These are phyloP conservation scores for Gnathonemus longibarbis DNA, from an alignment of 2,113 vertebrate species.

Conservation along the genomic window DNA sequence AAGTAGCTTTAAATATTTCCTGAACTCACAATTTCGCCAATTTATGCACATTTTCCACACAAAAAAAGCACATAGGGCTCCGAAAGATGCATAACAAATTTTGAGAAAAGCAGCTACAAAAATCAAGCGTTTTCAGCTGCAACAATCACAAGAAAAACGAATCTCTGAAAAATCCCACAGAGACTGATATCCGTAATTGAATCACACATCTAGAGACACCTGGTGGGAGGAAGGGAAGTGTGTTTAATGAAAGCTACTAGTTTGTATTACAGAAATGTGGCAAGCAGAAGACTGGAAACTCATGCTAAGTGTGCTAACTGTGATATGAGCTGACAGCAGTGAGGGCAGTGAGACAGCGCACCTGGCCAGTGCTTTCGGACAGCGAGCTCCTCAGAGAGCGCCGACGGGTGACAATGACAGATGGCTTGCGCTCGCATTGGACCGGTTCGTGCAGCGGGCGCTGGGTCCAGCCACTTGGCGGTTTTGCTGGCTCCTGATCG, in stretches of 20 bases:
- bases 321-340: not conserved
- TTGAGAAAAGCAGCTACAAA: not conserved
- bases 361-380: constrained; percentile 72
- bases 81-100: not conserved
- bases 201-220: not conserved
- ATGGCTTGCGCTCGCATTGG: constrained; percentile 71
- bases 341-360: constrained; percentile 33
- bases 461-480: constrained; percentile 54
- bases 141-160: not conserved
- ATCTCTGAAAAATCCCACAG: not conserved
- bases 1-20: not conserved
- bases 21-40: not conserved
- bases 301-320: not conserved
- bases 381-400: constrained; percentile 74
- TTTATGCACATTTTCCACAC: not conserved
- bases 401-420: constrained; percentile 87
- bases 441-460: constrained; percentile 55
- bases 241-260: not conserved
- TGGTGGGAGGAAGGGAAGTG: not conserved
- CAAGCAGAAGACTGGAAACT: not conserved
- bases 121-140: not conserved
- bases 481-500: constrained; percentile 56
- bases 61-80: not conserved
- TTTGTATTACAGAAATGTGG: not conserved
- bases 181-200: not conserved